These are phyloP conservation scores for Grammomys surdaster DNA, from an alignment of 2,113 vertebrate genomes.

Conservation along the genomic window DNA sequence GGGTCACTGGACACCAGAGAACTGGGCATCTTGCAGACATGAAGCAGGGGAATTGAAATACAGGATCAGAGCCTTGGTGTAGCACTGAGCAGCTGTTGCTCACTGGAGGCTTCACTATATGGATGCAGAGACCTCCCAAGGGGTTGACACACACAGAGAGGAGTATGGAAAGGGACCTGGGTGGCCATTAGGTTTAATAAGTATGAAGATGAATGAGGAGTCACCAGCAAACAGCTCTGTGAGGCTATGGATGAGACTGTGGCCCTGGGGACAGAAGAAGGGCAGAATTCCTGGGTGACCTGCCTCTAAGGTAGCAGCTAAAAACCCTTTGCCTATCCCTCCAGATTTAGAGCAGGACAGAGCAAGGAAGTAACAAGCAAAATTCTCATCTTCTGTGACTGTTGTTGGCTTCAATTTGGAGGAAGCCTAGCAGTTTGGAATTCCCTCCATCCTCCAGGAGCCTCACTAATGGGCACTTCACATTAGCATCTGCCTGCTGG, in stretches of 20 bases:
- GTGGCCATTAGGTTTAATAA: not conserved
- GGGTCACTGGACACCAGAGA: too few relatives aligned
- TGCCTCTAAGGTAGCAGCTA: not conserved
- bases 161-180: accelerated
- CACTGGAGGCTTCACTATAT: not conserved
- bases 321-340: accelerated
- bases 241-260: not conserved
- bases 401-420: not conserved
- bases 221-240: not conserved
- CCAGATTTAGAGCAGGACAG: accelerated
- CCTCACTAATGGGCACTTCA: not conserved
- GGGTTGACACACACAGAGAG: not conserved
- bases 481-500: not conserved
- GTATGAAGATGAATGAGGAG: not conserved
- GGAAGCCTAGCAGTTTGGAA: not conserved
- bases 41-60: not conserved
- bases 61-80: accelerated
- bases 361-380: not conserved
- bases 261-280: accelerated
- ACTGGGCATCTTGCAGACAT: not conserved
- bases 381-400: not conserved
- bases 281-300: not conserved
- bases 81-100: not conserved
- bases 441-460: not conserved
- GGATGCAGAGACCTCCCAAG: not conserved